Base-by-base conservation (phyloP, 2,113 vertebrate species). In the Leucosticte australis region DNA sequence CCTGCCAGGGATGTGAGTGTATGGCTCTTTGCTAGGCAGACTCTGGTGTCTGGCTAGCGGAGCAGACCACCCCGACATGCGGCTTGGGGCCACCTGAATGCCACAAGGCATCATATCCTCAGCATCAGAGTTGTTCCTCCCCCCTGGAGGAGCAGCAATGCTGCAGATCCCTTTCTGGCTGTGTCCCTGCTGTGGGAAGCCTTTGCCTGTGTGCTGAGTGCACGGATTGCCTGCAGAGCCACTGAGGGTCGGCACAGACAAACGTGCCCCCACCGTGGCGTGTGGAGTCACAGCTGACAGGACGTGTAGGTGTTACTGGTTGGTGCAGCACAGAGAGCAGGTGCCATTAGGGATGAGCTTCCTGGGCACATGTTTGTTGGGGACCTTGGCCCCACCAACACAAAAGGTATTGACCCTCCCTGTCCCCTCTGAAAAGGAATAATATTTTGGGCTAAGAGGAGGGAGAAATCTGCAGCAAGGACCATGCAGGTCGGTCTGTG, bases 181-280 rank as follows among this genome's bases (percentile, higher is more conserved):
- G 28, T 12, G 53, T 41, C 33, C 44, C 68, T 80, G 83, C 49
- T 2, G 1, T 27, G 23, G 71, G 46, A 49, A 74, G 18, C 37
- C 41, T 76, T 42, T 41, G 33, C 41, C 33, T 7, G 28, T 8
- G 31, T 70, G 56, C 15, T 12, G 33, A 41, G 37, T 3, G 2
- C 67, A 9, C 0, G 0, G 65, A 42, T 53, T 2, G 1, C 31
- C 75, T 57, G 46, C 50, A 63, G 50, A 92, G 50, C 60, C 44
- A 3, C 76, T 3, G 42, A 42, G 4, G 6, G 59, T 57, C 1
- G 0, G 35, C 39, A 24, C 30, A 55, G 74, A 49, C 60, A 73
- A 65, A 70, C 69, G 76, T 56, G 27, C 50, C 9, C 23, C 80
- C 52, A 7, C 65, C 5, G 0, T 9, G 5, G 26, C 0, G 1